A percentile compares a stretch with the other conserved stretches of the same genome.
Evolutionary conservation across 2,113 vertebrate species (phyloP).

Genomic region (Panurus biarmicus): DNA sequence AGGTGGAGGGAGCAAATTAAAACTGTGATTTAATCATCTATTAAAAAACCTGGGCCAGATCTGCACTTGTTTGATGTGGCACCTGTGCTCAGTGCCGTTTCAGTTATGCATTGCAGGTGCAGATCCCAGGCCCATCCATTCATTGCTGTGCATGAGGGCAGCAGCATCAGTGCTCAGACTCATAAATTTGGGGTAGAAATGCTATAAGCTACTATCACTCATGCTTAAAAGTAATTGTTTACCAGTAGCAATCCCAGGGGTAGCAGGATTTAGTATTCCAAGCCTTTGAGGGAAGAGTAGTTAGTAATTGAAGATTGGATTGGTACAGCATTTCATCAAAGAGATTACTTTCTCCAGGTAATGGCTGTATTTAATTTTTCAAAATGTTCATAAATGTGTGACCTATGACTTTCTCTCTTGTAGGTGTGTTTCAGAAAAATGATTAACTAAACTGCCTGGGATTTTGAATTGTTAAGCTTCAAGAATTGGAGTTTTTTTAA

Average conservation of each 20-base stretch:
- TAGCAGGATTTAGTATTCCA: neutral
- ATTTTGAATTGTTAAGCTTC: neutral
- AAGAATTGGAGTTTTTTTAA: neutral
- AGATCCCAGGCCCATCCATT: neutral
- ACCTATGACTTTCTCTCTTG: neutral
- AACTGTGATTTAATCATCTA: neutral
- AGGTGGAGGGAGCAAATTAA: neutral
- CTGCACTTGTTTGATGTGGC: neutral
- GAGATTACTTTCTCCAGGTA: neutral
- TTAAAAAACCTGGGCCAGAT: neutral
- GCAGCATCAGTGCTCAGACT: neutral
- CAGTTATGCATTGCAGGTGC: neutral
- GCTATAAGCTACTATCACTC: neutral
- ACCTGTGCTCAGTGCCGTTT: neutral
- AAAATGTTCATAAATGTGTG: neutral
- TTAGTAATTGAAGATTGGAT: neutral
- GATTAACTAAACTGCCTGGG: neutral
- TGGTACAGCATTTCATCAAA: neutral
- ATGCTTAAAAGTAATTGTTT: neutral
- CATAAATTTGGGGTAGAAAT: neutral
- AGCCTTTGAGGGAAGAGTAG: neutral
- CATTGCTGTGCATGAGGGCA: neutral
- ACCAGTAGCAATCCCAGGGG: neutral
- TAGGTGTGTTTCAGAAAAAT: neutral
- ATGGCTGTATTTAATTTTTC: neutral